A percentile compares a stretch with the other conserved stretches of the same genome.
These are phyloP conservation scores for Lordiphosa stackelbergi DNA, from an alignment of 1,140 invertebrate genomes.

Conservation along the genomic window DNA sequence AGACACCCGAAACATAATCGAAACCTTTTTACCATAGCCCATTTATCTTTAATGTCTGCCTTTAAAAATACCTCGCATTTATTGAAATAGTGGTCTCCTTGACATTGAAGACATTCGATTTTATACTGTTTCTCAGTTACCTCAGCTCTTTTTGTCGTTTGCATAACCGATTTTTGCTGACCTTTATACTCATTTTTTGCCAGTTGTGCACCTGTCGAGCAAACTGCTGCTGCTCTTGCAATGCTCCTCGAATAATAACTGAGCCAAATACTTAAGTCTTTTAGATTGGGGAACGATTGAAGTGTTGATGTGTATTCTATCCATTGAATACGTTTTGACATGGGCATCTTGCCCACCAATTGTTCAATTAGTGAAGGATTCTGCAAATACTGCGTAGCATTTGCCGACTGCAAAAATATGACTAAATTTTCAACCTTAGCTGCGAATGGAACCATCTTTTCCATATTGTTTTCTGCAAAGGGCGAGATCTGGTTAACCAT, in stretches of 20 bases:
- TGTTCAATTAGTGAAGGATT: slow-evolving; percentile 8
- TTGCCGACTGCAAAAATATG: slow-evolving; percentile 1
- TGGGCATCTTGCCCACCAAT: slow-evolving; percentile 6
- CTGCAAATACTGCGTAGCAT: slow-evolving; percentile 1
- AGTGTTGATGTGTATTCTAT: slow-evolving; percentile 1
- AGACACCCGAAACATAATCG: no score
- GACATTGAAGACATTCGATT: no score
- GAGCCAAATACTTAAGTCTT: slow-evolving; percentile 9
- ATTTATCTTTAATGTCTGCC: no score
- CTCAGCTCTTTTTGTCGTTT: background rate
- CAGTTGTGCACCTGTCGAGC: no score
- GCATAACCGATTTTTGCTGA: background rate
- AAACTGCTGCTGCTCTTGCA: background rate
- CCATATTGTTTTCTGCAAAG: background rate
- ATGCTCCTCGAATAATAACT: background rate
- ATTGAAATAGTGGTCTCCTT: no score
- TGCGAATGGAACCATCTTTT: slow-evolving; percentile 1
- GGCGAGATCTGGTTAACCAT: background rate
- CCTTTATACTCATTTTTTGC: background rate
- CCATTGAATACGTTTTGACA: slow-evolving; percentile 11
- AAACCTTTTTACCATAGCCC: no score
- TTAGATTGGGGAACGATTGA: slow-evolving; percentile 2
- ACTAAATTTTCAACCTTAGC: background rate
- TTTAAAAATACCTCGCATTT: no score
- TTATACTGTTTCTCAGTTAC: background rate